Base-by-base conservation (phyloP, 1,140 invertebrate genomes). In the Holotrichia oblita region DNA sequence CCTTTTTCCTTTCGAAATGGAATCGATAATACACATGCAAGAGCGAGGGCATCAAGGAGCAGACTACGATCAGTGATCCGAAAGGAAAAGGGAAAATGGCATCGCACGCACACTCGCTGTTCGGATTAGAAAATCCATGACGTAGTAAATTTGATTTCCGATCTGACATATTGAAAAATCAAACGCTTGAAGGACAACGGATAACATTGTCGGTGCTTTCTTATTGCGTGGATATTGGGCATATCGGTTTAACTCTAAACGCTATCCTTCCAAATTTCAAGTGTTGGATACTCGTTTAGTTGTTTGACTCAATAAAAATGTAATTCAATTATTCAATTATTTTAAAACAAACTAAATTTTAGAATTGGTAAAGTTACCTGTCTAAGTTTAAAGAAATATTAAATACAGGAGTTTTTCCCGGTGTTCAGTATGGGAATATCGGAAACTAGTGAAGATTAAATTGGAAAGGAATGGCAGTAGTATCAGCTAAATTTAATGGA, bases 131-230 rank as follows among this genome's bases (percentile, higher is more conserved):
- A 69, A 69, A 69, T 69, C 61, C 61, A 20, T 22, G 17, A 12
- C 27, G 61, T 34, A 69, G 22, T 69, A 69, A 69, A 69, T 69
- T 69, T 34, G 61, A 69, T 69, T 69, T 34, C 17, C 61, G 17
- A 69, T 69, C 61, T 69, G 61, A 69, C 61, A 69, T 69, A 69
- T 69, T 69, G 61, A 69, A 69, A 69, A 69, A 69, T 69, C 24
- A 69, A 69, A 69, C 61, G 61, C 61, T 69, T 12, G 61, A 69
- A 69, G 61, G 61, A 34, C 61, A 10, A 10, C 61, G 61, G 61
- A 69, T 22, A 69, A 69, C 61, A 34, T 6, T 12, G 61, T 12
- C 3, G 2, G 22, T 14, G 48, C 14, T 55, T 55, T 17, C 48
- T 17, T 14, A 55, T 55, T 6, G 48, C n/a, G 48, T 55, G 48